Base-by-base conservation (phyloP, 2,888 invertebrate species). In the Aspidiotus destructor region DNA sequence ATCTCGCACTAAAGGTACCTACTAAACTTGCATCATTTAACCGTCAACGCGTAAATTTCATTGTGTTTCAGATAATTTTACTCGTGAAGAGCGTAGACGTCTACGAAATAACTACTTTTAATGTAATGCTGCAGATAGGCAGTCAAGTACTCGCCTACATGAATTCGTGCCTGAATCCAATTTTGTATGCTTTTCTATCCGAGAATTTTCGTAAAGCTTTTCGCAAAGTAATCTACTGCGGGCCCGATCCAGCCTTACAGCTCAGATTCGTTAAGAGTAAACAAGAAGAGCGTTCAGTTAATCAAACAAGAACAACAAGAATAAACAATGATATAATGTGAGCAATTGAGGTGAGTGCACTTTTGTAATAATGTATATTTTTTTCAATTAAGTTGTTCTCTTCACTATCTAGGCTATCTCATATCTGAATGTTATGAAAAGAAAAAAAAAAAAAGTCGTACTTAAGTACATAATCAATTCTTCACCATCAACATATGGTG, bases 181-280 rank as follows among this genome's bases (percentile, higher is more conserved):
- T 96, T 73, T 83, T 96, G 62, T 96, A 96, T 80, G 94, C 94
- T 6, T 92, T 95, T 79, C 82, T 95, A 63, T 94, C 93, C 1
- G 94, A 95, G 75, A 93, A 93, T 80, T 95, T 96, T 80, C 84
- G 94, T 73, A 87, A 92, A 76, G 93, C 92, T 28, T 95, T 95
- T 77, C 82, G 83, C 71, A 84, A 85, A 78, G 84, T 85, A 61
- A 85, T 84, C 77, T 83, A 84, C 77, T 84, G 74, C 71, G 72
- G 74, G 1, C 73, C 73, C 8, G 73, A 72, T 40, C 69, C 70
- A 9, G 70, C 69, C 41, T 63, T 62, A 13, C 72, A 71, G 15
- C 70, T 70, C n/a, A 62, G 71, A 28, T 62, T 71, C 52, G 71
- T 60, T n/a, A 71, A 71, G 42, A 70, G 71, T 58, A 40, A 62